phyloP scores from a whole-genome alignment of 1,140 invertebrate species.

The Augochlora pura region DNA sequence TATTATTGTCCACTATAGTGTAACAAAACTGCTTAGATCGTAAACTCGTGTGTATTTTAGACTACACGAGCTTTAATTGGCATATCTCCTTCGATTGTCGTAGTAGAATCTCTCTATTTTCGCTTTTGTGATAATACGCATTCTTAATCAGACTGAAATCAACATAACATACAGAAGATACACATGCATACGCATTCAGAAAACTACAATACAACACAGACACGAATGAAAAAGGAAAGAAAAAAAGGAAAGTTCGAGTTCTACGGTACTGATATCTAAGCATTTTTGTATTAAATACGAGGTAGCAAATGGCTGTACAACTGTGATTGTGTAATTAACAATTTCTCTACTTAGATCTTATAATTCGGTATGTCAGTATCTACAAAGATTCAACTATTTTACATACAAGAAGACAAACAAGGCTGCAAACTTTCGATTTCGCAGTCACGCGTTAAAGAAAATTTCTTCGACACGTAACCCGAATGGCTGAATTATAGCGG shows the following conservation, averaged over 20 bases:
- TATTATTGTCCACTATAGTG: constrained; percentile 30
- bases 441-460: constrained; percentile 13
- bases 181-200: not conserved
- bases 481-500: not conserved
- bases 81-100: not conserved
- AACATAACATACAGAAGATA: not conserved
- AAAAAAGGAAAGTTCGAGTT: constrained; percentile 6
- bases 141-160: constrained; percentile 28
- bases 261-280: constrained; percentile 40
- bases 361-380: constrained; percentile 43
- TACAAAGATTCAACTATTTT: constrained; percentile 44
- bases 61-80: constrained; percentile 14
- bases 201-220: not conserved
- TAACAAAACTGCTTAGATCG: constrained; percentile 50
- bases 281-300: constrained; percentile 60
- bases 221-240: no score
- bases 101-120: not conserved
- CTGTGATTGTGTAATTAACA: constrained; percentile 50
- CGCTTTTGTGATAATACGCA: not conserved
- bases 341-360: constrained; percentile 43
- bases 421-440: constrained; percentile 42
- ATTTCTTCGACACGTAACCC: constrained; percentile 3
- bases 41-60: constrained; percentile 28
- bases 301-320: constrained; percentile 61
- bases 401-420: constrained; percentile 29